These are phyloP conservation scores for Papilio helenus DNA, from an alignment of 1,140 invertebrate genomes.

Conservation along the genomic window DNA sequence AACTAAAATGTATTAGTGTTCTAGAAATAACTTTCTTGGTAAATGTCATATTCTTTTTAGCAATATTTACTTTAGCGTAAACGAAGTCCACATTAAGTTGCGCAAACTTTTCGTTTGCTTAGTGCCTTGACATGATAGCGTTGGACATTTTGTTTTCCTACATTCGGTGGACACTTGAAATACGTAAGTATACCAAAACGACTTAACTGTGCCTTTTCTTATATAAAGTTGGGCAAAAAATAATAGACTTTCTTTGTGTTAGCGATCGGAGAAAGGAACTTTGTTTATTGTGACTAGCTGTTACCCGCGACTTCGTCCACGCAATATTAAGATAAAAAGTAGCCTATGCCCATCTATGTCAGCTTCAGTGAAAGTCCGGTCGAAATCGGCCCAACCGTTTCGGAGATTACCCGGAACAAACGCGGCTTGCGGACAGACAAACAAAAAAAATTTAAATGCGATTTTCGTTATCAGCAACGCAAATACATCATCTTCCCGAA, in stretches of 20 bases:
- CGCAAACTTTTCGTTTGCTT: slow-evolving; percentile 5
- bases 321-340: no score
- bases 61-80: background rate
- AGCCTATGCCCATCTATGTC: no score
- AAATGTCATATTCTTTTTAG: background rate
- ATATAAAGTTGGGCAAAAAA: background rate
- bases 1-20: background rate
- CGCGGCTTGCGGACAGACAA: no score
- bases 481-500: no score
- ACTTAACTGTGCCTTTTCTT: slow-evolving; percentile 6
- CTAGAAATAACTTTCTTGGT: background rate
- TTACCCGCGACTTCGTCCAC: no score
- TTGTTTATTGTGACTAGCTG: slow-evolving; percentile 3
- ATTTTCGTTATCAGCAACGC: no score
- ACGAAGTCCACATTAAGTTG: background rate
- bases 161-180: slow-evolving; percentile 1
- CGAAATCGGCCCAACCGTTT: no score
- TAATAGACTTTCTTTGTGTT: background rate
- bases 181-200: background rate
- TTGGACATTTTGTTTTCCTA: slow-evolving; percentile 17
- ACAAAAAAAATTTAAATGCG: no score
- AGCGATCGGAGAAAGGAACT: background rate
- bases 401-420: no score
- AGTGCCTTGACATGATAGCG: slow-evolving; percentile 2
- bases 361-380: no score